phyloP scores from a whole-genome alignment of 2,113 vertebrate species.

The Orcinus orca region DNA sequence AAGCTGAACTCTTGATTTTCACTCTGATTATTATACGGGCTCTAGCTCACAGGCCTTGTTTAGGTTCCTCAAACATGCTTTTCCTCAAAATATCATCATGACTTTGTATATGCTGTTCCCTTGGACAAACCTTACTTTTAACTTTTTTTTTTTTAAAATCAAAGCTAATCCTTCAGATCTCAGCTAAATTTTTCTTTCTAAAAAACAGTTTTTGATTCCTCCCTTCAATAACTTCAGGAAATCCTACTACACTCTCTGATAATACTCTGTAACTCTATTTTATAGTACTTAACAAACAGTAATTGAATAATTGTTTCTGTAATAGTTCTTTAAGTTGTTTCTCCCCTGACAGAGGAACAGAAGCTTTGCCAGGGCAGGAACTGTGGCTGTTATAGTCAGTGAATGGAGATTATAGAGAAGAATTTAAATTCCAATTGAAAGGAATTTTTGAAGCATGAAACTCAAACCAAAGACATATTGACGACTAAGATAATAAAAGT shows the following conservation, averaged over 20 bases:
- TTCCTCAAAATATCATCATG: background rate
- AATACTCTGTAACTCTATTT: background rate
- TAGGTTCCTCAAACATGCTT: background rate
- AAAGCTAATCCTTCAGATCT: background rate
- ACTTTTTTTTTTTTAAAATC: background rate
- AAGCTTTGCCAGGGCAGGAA: background rate
- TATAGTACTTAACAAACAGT: background rate
- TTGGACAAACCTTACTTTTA: background rate
- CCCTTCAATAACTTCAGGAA: background rate
- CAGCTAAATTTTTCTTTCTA: background rate
- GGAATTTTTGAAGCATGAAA: background rate
- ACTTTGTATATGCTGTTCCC: background rate
- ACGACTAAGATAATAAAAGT: background rate
- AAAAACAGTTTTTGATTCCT: background rate
- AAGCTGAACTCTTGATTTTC: background rate
- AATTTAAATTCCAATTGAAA: background rate
- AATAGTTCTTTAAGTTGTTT: background rate
- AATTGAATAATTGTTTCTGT: background rate
- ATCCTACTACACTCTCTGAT: background rate
- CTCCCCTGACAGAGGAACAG: background rate
- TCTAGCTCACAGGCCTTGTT: background rate
- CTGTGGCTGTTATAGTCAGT: background rate
- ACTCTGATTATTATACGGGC: background rate
- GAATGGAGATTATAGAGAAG: background rate
- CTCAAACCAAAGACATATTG: background rate